A percentile compares a stretch with the other conserved stretches of the same genome.
phyloP scores from a whole-genome alignment of 2,113 vertebrate genomes.

The Lycaon pictus region DNA sequence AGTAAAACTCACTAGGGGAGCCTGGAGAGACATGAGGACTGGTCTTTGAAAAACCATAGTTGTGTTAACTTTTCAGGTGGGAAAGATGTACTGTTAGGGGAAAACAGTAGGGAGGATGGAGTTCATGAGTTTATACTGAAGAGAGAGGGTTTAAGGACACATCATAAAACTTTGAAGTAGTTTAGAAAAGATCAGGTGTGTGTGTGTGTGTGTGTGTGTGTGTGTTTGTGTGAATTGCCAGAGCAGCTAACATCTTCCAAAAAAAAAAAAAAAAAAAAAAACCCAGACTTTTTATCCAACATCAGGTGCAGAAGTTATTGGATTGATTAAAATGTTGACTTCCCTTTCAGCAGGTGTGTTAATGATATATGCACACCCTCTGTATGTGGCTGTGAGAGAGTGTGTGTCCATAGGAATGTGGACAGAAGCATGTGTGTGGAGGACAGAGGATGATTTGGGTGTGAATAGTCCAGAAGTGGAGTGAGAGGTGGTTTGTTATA shows the following conservation, averaged over 20 bases:
- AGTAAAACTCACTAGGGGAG: background rate
- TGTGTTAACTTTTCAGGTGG: background rate
- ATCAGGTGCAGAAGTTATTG: background rate
- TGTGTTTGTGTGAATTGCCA: background rate
- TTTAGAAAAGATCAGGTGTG: background rate
- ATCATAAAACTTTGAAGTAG: background rate
- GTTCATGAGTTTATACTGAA: background rate
- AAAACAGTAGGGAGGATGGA: background rate
- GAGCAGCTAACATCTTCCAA: background rate
- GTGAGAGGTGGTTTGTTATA: background rate
- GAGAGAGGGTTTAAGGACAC: background rate
- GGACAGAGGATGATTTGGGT: background rate
- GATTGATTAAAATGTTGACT: background rate
- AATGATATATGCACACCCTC: background rate
- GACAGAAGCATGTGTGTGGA: background rate
- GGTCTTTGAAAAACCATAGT: background rate
- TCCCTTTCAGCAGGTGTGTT: background rate
- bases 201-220: background rate
- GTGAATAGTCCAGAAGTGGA: background rate
- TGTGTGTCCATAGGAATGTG: fast-evolving
- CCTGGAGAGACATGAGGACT: background rate
- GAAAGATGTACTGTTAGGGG: background rate
- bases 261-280: background rate
- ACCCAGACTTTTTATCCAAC: background rate
- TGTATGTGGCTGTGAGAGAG: background rate